Percentiles rank a stretch among this genome's conserved stretches.
phyloP scores from a whole-genome alignment of 2,113 vertebrate genomes.

The rabbit (Oryctolagus cuniculus) region mOryCun1.1 NC_091447.1:46371501-46372000 shows the following conservation, averaged over 20 bases:
- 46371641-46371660: not conserved
- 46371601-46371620: not conserved
- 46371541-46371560: not conserved
- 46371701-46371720: not conserved
- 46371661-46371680: not conserved
- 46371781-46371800: fast-evolving
- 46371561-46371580: not conserved
- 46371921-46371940: too few species aligned
- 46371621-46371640: not conserved
- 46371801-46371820: not conserved
- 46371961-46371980: too few species aligned
- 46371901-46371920: too few species aligned
- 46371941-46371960: too few species aligned
- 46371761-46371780: too few species aligned
- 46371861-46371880: not conserved
- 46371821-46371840: not conserved
- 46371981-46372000: too few species aligned
- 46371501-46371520: too few species aligned
- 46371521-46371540: not conserved
- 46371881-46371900: not conserved
- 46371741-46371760: too few species aligned
- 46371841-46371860: not conserved
- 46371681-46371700: not conserved
- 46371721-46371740: too few species aligned
- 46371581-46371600: not conserved